Base-by-base conservation (phyloP, 2,888 invertebrate genomes). In the Tricholauxania praeusta region DNA sequence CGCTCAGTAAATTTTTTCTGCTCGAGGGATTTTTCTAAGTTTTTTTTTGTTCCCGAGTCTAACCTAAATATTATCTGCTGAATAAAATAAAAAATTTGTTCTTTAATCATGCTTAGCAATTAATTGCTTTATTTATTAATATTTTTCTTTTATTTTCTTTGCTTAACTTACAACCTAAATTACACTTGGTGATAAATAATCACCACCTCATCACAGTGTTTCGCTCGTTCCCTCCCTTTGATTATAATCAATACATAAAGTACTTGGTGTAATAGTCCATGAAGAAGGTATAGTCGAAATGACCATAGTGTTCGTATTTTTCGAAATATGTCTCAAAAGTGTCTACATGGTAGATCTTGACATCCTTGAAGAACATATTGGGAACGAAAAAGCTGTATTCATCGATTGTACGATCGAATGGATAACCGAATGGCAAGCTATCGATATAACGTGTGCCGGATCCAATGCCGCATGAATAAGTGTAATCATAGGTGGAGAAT, bases 341-440 rank as follows among this genome's bases (percentile, higher is more conserved):
- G 1, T 81, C 72, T 4, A 73, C 32, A 57, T 81, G 80, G 72
- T 76, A 80, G 77, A 81, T 78, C 69, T 73, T 78, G 10, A 91
- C 89, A 79, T 91, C 91, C 85, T 90, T 88, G 84, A 90, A 89
- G 89, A 84, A 90, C 88, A 90, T 89, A 86, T 92, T 92, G 39
- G 90, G 90, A 73, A 90, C 88, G 68, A 87, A 82, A 86, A 88
- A 92, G 72, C 88, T 88, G 57, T 86, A 85, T 62, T 90, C 88
- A 88, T 87, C 86, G 79, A 92, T 90, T 15, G 88, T 88, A 79
- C 92, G 91, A 83, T 94, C 93, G 82, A 94, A 90, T 77, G 94
- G 94, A 89, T 91, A 94, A 68, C 92, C 92, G 78, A 91, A 88
- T 55, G 93, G 89, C 83, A 89, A 89, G 76, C 89, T 89, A 82